Base-by-base conservation (phyloP, 1,140 invertebrate genomes). In the Drosophila cardini region DNA sequence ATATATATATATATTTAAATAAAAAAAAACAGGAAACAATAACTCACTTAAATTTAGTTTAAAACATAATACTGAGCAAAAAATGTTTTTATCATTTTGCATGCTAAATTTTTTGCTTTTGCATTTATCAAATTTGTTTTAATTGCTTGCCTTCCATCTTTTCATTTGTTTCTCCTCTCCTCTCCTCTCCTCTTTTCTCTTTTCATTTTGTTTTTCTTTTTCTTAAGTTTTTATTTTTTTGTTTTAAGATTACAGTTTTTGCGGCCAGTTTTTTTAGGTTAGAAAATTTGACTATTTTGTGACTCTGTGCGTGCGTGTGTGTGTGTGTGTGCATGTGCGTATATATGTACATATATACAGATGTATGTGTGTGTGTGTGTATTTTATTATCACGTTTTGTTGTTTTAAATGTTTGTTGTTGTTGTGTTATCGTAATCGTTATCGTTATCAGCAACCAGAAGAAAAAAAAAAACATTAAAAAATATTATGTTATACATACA, bases 51-150 rank as follows among this genome's bases (percentile, higher is more conserved):
- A 84, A 78, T 86, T 76, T 82, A 87, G 72, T 90, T 90, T 90
- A 90, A 83, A 90, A 90, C 82, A 90, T 90, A 90, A 90, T 90
- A 90, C 87, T 90, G 87, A 90, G 87, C 87, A 90, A 90, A 90
- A 90, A 87, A 87, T 84, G 80, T 83, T 78, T 87, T 65, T 72
- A 72, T 83, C 71, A 79, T 74, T 90, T 82, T 85, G 76, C 73
- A 78, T 80, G 71, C 64, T 74, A 74, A 56, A 77, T 90, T 86
- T 78, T 78, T 86, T 86, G 71, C 82, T 78, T 86, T 78, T 70
- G 65, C 65, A 76, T 68, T 65, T 72, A 63, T 62, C 48, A 38
- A 61, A 61, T 58, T 78, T 72, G 46, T 67, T 78, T 75, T 63
- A 58, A 63, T 75, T 55, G 72, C 68, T 76, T 76, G 53, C 63